phyloP scores from a whole-genome alignment of 2,888 invertebrate species.

The Anthrax anthrax region DNA sequence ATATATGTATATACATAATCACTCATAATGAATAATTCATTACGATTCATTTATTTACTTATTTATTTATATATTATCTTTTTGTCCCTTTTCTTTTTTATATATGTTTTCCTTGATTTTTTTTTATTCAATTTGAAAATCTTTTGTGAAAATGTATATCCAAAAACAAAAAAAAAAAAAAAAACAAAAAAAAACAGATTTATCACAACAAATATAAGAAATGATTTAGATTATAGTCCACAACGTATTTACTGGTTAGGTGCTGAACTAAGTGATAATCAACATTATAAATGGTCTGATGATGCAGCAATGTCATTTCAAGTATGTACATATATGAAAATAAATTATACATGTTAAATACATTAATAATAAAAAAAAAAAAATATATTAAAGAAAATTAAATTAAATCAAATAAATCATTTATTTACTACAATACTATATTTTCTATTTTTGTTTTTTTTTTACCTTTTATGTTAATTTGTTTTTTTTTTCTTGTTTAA shows the following conservation, averaged over 20 bases:
- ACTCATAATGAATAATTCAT: too few species aligned
- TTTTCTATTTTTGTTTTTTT: neutral
- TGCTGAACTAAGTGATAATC: conserved; percentile 36
- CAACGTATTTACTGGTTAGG: conserved; percentile 64
- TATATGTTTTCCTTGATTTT: too few species aligned
- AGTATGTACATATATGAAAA: conserved; percentile 11
- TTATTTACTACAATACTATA: too few species aligned
- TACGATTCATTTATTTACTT: too few species aligned
- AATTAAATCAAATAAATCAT: too few species aligned
- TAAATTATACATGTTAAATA: neutral
- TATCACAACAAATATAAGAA: conserved; percentile 50
- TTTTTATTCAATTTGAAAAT: too few species aligned
- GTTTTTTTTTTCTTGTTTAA: neutral
- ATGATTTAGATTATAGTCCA: conserved; percentile 55
- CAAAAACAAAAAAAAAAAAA: neutral
- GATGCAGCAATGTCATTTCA: conserved; percentile 45
- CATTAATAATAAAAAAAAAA: too few species aligned
- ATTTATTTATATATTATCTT: too few species aligned
- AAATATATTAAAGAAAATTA: too few species aligned
- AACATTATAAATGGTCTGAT: conserved; percentile 50
- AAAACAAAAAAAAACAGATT: conserved; percentile 30
- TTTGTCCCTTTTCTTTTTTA: neutral
- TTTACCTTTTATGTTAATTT: neutral
- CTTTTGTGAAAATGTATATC: too few species aligned
- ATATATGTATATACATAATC: too few species aligned